Evolutionary conservation across 2,797 vertebrate genomes (phyloP), one percentile per base, ranked within the genome.

Genomic region (Danio albolineatus): DNA sequence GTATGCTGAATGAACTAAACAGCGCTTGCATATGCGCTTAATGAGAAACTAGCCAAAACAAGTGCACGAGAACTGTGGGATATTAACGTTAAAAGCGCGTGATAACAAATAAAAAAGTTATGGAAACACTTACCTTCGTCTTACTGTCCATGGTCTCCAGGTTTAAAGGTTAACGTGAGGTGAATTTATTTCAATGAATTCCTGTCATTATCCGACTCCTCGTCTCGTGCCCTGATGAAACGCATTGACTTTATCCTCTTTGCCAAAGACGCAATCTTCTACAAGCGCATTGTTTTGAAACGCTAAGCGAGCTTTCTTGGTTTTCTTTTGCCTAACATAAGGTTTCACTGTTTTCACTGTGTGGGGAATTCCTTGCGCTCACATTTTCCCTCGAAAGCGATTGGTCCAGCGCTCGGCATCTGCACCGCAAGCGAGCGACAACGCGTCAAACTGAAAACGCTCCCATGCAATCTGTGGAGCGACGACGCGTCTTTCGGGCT

Each of bases 321-420:
- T 39, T 79, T 73, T 59, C 57, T 57, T 80, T 78, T 66, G 85
- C 73, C 86, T 90, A 90, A 89, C 91, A 90, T 89, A 87, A 85
- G 85, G 88, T 86, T 89, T 85, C 84, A 75, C 88, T 92, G 82
- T 83, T 90, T 90, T 91, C 89, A 74, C 71, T 87, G 92, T 82
- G 88, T 91, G 93, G 93, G 93, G 93, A 94, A 93, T 94, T 94
- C 92, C 93, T 91, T 86, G 81, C 89, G 90, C 89, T 94, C 93
- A 94, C 91, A 93, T 93, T 94, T 93, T 93, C 93, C 85, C 92
- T 92, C 87, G 85, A 87, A 92, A 91, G 85, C 84, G 87, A 91
- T 89, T 93, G 90, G 90, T 87, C 86, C 80, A 49, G 51, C 9
- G 48, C 17, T 56, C 51, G 9, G 51, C 43, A 19, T 48, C 17